Evolutionary conservation across 2,797 vertebrate species (phyloP).

Genomic region (Chelmon rostratus): DNA sequence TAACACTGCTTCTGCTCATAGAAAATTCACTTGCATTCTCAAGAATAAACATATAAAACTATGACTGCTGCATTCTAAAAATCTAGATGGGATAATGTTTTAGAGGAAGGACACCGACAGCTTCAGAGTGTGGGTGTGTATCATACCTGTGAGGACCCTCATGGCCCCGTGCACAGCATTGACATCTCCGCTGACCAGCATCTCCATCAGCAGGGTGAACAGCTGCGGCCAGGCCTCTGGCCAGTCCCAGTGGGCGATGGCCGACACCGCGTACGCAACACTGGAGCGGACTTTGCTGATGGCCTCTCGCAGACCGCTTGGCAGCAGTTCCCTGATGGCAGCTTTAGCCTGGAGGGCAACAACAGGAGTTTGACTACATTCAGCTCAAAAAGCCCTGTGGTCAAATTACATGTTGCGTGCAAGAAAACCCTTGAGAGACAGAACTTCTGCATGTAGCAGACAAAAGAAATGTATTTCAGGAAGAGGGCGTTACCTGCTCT

Average conservation of each 20-base stretch:
- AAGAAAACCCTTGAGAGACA: background rate
- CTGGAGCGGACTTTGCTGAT: slow-evolving; percentile 99
- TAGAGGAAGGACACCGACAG: background rate
- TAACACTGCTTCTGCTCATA: no score
- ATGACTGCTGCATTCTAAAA: no score
- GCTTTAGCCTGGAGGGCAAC: slow-evolving; percentile 90
- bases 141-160: slow-evolving; percentile 96
- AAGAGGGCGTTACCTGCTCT: slow-evolving; percentile 87
- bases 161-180: slow-evolving; percentile 98
- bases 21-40: no score
- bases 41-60: no score
- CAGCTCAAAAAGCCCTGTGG: background rate
- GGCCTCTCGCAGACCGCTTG: slow-evolving; percentile 92
- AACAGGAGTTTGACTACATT: background rate
- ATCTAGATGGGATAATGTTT: no score
- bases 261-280: slow-evolving; percentile 96
- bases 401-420: background rate
- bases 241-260: slow-evolving; percentile 99
- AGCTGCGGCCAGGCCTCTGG: slow-evolving; percentile 98
- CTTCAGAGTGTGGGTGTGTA: background rate
- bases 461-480: background rate
- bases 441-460: background rate
- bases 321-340: slow-evolving; percentile 95
- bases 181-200: slow-evolving; percentile 97
- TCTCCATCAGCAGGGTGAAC: slow-evolving; percentile 97